Evolutionary conservation across 2,113 vertebrate species (phyloP).

Genomic region (Nipponia nippon): DNA sequence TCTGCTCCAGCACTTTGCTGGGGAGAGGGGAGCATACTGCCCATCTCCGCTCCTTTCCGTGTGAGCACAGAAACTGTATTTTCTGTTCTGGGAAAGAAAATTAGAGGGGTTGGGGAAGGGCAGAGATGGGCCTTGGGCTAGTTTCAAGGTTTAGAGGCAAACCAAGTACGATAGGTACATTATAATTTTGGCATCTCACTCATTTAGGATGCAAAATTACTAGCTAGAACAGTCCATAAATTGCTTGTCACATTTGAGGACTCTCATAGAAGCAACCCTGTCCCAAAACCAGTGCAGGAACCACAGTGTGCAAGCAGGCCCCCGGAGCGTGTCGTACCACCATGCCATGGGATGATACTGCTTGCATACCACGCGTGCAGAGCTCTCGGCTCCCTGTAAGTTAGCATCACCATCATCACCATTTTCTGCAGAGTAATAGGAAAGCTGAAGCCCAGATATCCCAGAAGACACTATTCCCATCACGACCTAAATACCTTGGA

Average conservation of each 20-base stretch:
- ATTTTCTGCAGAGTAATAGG: not conserved
- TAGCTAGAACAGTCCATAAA: not conserved
- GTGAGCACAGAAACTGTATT: not conserved
- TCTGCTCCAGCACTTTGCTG: not conserved
- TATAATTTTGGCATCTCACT: not conserved
- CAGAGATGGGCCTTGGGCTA: not conserved
- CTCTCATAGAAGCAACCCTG: not conserved
- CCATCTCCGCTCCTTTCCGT: not conserved
- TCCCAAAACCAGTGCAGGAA: not conserved
- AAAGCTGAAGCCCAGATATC: not conserved
- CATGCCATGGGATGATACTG: not conserved
- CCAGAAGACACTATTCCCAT: not conserved
- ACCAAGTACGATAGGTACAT: not conserved
- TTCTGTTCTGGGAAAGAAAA: not conserved
- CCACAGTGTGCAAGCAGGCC: not conserved
- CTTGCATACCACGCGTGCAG: accelerated
- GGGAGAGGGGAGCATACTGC: not conserved
- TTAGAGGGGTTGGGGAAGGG: not conserved
- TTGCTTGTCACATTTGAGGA: not conserved
- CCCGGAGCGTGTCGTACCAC: accelerated
- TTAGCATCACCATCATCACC: not conserved
- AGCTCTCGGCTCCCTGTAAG: not conserved
- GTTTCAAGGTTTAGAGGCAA: not conserved
- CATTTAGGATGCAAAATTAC: not conserved
- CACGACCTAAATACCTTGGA: not conserved